Evolutionary conservation across 2,113 vertebrate genomes (phyloP).

Genomic region (Pycnonotus jocosus): DNA sequence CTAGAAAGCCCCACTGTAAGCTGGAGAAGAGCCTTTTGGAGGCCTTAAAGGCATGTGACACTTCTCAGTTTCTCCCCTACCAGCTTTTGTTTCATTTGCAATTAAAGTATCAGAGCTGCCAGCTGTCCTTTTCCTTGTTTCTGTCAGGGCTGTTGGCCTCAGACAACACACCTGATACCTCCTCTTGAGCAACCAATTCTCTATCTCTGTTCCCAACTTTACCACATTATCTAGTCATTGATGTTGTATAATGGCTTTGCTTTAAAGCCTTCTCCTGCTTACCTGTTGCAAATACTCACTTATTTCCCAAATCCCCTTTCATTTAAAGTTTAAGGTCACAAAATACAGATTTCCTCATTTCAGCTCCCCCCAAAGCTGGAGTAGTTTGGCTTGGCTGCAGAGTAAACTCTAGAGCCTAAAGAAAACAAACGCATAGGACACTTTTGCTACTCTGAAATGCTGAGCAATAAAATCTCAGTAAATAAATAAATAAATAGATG

Average conservation of each 20-base stretch:
- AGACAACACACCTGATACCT: not conserved
- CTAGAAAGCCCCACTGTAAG: not conserved
- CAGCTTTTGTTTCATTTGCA: constrained; percentile 23
- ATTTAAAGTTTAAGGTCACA: not conserved
- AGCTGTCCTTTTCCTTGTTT: not conserved
- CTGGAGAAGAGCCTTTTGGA: not conserved
- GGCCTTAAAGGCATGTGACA: not conserved
- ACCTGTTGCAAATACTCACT: not conserved
- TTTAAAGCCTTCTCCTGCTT: not conserved
- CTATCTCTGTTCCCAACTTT: not conserved
- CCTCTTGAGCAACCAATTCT: not conserved
- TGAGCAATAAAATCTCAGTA: constrained; percentile 12
- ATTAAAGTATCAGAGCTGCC: not conserved
- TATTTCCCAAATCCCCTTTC: not conserved
- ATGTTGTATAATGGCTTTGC: not conserved
- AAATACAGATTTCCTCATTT: constrained; percentile 16
- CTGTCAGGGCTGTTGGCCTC: not conserved
- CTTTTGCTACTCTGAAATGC: constrained; percentile 20
- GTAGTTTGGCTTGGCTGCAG: not conserved
- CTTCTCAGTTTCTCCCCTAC: not conserved
- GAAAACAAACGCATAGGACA: constrained; percentile 4
- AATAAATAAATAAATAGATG: constrained; percentile 24
- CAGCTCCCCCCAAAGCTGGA: not conserved
- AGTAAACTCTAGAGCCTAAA: not conserved
- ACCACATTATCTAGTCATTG: not conserved